phyloP scores from a whole-genome alignment of 2,797 vertebrate species.

The Propithecus deckenii region DNA sequence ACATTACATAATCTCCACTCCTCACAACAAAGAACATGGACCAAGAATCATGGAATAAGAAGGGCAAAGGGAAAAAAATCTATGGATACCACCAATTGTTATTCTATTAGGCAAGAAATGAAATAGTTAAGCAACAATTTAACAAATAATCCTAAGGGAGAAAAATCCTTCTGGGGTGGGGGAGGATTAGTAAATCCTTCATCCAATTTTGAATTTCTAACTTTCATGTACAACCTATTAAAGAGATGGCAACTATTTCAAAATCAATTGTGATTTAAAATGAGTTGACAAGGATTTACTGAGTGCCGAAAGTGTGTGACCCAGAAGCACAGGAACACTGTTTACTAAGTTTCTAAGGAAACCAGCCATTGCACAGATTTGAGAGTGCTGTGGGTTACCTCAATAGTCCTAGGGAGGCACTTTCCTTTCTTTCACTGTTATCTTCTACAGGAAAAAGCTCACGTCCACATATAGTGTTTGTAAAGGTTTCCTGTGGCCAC shows the following conservation, averaged over 20 bases:
- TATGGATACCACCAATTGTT: not conserved
- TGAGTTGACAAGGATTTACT: not conserved
- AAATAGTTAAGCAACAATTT: not conserved
- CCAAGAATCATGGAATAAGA: not conserved
- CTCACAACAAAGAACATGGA: not conserved
- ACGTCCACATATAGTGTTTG: not conserved
- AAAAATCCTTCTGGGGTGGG: not conserved
- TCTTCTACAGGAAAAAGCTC: not conserved
- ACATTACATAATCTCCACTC: not conserved
- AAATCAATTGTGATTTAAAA: constrained; percentile 16
- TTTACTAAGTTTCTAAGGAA: not conserved
- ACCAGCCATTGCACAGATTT: not conserved
- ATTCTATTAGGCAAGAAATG: not conserved
- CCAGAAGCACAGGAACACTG: not conserved
- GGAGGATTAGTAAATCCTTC: not conserved
- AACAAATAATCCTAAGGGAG: not conserved
- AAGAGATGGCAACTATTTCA: not conserved
- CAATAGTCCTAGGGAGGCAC: not conserved
- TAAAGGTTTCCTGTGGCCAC: not conserved
- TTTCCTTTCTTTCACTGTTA: not conserved
- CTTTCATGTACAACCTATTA: not conserved
- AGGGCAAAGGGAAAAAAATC: not conserved
- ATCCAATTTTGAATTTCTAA: not conserved
- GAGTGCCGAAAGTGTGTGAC: not conserved
- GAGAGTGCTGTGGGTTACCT: not conserved